Evolutionary conservation across 2,888 invertebrate species (phyloP), one percentile per base, ranked within the genome.

Genomic region (Helobdella robusta): DNA sequence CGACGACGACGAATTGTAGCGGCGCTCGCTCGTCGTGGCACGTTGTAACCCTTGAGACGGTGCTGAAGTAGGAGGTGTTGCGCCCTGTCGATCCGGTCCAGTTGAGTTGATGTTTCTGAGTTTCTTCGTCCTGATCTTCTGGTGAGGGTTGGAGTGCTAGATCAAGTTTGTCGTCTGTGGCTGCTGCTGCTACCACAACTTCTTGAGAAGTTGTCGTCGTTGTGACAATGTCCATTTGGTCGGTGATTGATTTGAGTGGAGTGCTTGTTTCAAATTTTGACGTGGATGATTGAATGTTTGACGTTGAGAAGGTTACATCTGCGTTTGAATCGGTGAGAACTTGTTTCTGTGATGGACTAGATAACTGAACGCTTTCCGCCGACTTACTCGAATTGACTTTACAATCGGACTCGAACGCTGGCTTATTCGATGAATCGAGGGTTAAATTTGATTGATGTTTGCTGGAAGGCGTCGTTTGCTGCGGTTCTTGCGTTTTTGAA

Each of bases 1-100:
- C 83, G 0, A 84, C 82, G 1, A 84, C 82, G 1, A 83, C 82
- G 61, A 80, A 78, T 70, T 79, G 79, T 3, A 71, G 71, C 20
- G 65, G 46, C n/a, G 64, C 34, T 15, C 36, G 30, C 34, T 56
- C 32, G 46, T 54, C 63, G 30, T 30, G 23, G 35, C 34, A n/a
- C n/a, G n/a, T 28, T 4, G 36, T 59, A 5, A 40, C 52, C 34
- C 40, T 34, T 32, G 66, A 18, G 6, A 52, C 32, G 5, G 66
- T 44, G 35, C 6, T 48, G 30, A 62, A 61, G 18, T 48, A 59
- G 8, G 52, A 32, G 2, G 59, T 30, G 44, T 48, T 60, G 20
- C 36, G 46, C 25, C 44, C 48, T 15, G 50, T 50, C 8, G 36
- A 40, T 23, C 23, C 40, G n/a, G 35, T 60, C 50, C 25, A 46